Evolutionary conservation across 1,140 invertebrate genomes (phyloP).

Genomic region (Rhopalosiphum maidis): DNA sequence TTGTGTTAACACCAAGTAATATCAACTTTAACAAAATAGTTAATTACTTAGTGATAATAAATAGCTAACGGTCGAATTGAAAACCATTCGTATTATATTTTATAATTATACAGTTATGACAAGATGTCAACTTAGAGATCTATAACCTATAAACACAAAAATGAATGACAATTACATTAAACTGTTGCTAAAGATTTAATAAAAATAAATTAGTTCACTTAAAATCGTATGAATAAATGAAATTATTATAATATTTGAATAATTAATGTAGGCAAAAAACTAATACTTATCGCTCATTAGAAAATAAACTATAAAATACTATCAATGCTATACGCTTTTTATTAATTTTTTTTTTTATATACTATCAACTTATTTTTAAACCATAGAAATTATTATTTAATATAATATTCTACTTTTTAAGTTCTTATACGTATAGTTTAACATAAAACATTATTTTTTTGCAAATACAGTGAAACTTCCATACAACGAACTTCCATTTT

Average conservation of each 20-base stretch:
- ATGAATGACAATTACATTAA: background rate
- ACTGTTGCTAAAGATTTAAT: background rate
- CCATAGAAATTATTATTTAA: background rate
- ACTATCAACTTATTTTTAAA: background rate
- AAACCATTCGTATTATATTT: background rate
- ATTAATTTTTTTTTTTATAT: too few species aligned
- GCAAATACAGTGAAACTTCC: too few species aligned
- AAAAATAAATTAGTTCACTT: background rate
- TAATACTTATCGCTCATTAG: too few species aligned
- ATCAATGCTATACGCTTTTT: too few species aligned
- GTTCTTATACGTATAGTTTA: too few species aligned
- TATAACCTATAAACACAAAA: background rate
- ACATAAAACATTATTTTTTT: too few species aligned
- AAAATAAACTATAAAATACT: too few species aligned
- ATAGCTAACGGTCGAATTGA: background rate
- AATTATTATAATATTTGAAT: too few species aligned
- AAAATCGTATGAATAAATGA: background rate
- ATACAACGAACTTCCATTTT: too few species aligned
- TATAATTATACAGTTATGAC: background rate
- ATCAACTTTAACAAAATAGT: background rate
- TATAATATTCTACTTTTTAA: background rate
- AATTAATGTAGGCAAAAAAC: background rate
- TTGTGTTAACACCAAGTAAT: background rate
- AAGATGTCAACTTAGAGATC: background rate
- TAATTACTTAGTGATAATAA: background rate